Evolutionary conservation across 2,888 invertebrate species (phyloP), one percentile per base, ranked within the genome.

Genomic region (Orthonychiurus folsomi): DNA sequence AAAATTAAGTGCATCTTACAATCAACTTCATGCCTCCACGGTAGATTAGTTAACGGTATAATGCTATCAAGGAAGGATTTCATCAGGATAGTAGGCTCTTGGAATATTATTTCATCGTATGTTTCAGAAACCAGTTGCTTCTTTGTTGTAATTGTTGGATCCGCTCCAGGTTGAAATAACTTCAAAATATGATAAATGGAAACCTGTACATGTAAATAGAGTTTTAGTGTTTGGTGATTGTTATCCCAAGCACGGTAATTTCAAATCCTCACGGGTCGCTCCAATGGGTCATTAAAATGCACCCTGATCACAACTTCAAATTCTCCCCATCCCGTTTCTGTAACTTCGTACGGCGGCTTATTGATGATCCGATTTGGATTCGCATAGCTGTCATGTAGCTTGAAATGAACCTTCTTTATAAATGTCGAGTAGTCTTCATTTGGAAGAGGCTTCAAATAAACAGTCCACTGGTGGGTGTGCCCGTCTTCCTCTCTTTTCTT

Each of bases 271-370:
- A 93, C 93, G 20, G 93, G 90, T 76, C 91, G 82, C 78, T 95
- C 99, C 75, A 93, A 93, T 1, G 92, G 90, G 80, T 99, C 97
- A 75, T 90, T 88, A 74, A 99, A 99, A 77, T 93, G 93, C 66
- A 99, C 90, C 77, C 96, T 96, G 61, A 99, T 95, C 47, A 93
- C 89, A 69, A 97, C 90, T 79, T 99, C 97, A 77, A 99, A 99
- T 80, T 99, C 99, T 70, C 99, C 99, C 97, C 99, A 99, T 1
- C 97, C 97, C 0, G 97, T 97, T 79, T 99, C 97, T 0, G 90
- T 92, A 3, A 99, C 85, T 80, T 97, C 96, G 76, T 93, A 99
- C 0, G 97, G 99, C 0, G 95, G 94, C 76, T 93, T 92, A 0
- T 90, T 89, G 0, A 96, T 83, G 69, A 95, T 91, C 76, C 97